Evolutionary conservation across 2,888 invertebrate genomes (phyloP).

Genomic region (Eupithecia inturbata): DNA sequence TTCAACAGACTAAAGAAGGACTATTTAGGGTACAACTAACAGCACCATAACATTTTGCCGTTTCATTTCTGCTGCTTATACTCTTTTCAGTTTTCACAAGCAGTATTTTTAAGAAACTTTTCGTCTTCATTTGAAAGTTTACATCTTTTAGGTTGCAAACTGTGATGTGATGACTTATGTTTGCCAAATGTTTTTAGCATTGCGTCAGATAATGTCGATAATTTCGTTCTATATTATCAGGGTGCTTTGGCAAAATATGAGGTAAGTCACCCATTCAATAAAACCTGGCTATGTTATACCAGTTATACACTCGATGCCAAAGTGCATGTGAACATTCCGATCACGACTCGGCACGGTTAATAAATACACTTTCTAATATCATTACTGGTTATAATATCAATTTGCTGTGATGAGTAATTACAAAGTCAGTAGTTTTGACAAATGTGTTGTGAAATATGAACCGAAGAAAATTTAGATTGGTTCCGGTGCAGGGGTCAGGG

Average conservation of each 20-base stretch:
- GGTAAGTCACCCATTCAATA: neutral
- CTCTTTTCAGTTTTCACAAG: too few species aligned
- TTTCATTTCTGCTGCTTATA: too few species aligned
- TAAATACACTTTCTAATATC: conserved; percentile 43
- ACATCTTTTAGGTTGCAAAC: too few species aligned
- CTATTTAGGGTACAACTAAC: too few species aligned
- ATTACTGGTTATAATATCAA: conserved; percentile 73
- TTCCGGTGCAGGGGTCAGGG: conserved; percentile 54
- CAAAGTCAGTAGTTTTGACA: conserved; percentile 73
- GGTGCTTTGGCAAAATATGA: too few species aligned
- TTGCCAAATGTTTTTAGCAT: neutral
- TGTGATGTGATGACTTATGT: neutral
- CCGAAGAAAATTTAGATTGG: conserved; percentile 74
- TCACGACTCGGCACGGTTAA: conserved; percentile 53
- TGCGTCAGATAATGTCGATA: neutral
- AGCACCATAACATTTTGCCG: too few species aligned
- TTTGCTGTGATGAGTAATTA: conserved; percentile 78
- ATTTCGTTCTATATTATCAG: neutral
- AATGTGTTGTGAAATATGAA: conserved; percentile 78
- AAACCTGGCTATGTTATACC: neutral
- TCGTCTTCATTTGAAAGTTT: too few species aligned
- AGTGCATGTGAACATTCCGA: conserved; percentile 56
- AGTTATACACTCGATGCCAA: neutral
- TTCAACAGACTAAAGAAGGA: neutral
- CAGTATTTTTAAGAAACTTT: too few species aligned